phyloP scores from a whole-genome alignment of 2,113 vertebrate genomes.

The Ictalurus furcatus region DNA sequence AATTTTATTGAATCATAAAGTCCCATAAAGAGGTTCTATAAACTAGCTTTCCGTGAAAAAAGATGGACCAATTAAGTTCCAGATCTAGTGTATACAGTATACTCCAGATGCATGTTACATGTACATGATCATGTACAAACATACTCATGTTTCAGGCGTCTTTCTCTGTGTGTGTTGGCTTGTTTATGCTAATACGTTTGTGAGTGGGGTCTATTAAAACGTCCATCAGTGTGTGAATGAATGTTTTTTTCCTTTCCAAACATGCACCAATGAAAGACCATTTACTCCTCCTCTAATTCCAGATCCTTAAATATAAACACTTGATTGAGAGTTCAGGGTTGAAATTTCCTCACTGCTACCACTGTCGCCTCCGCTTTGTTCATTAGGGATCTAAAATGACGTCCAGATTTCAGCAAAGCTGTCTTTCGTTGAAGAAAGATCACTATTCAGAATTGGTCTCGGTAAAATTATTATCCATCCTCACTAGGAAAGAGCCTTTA shows the following conservation, averaged over 20 bases:
- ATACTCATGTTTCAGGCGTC: background rate
- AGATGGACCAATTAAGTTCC: background rate
- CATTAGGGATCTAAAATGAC: no score
- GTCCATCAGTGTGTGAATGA: background rate
- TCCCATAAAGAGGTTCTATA: background rate
- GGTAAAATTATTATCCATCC: background rate
- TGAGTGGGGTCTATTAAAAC: background rate
- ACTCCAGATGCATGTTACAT: background rate
- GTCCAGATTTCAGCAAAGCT: no score
- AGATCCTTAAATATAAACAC: background rate
- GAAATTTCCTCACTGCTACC: background rate
- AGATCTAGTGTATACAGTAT: background rate
- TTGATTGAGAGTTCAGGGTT: background rate
- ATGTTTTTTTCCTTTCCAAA: background rate
- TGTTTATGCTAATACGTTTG: background rate
- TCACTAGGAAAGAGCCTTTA: background rate
- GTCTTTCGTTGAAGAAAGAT: background rate
- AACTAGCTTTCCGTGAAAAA: background rate
- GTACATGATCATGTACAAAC: background rate
- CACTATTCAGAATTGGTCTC: background rate
- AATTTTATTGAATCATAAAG: slow-evolving; percentile 13
- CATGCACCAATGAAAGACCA: background rate
- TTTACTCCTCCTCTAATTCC: background rate
- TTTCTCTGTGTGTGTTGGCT: background rate
- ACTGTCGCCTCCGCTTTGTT: background rate